Evolutionary conservation across 2,888 invertebrate species (phyloP).

Genomic region (Epinotia brunnichana): DNA sequence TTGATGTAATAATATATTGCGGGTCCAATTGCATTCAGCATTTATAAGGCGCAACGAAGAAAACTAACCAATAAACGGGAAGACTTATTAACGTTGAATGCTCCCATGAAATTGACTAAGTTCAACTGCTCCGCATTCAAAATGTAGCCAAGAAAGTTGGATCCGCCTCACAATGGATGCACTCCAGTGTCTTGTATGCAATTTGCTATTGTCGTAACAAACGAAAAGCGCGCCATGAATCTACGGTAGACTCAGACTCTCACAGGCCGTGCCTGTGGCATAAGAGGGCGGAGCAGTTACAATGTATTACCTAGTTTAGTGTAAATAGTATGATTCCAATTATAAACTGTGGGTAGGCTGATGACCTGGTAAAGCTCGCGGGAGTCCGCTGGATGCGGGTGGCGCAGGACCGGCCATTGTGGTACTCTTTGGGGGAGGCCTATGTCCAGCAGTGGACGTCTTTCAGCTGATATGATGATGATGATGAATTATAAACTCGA

Average conservation of each 20-base stretch:
- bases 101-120: conserved; percentile 24
- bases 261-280: conserved; percentile 12
- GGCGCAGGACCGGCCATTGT: too few species aligned
- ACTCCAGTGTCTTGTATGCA: conserved; percentile 56
- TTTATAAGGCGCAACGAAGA: neutral
- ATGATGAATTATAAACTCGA: too few species aligned
- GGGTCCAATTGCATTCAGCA: too few species aligned
- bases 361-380: too few species aligned
- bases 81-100: conserved; percentile 15
- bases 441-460: too few species aligned
- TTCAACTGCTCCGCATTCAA: conserved; percentile 36
- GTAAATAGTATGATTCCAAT: too few species aligned
- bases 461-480: too few species aligned
- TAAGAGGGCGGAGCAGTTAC: conserved; percentile 7
- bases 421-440: too few species aligned
- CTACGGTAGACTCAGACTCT: conserved; percentile 45
- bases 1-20: too few species aligned
- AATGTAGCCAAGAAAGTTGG: conserved; percentile 42
- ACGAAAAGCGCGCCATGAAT: conserved; percentile 55
- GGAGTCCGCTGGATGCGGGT: too few species aligned
- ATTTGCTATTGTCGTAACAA: conserved; percentile 59
- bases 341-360: too few species aligned
- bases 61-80: neutral
- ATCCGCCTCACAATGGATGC: conserved; percentile 43
- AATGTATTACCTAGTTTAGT: neutral